Conservation (phyloP, 2,888 invertebrate species). For the Cacoxenus indagator region DNA sequence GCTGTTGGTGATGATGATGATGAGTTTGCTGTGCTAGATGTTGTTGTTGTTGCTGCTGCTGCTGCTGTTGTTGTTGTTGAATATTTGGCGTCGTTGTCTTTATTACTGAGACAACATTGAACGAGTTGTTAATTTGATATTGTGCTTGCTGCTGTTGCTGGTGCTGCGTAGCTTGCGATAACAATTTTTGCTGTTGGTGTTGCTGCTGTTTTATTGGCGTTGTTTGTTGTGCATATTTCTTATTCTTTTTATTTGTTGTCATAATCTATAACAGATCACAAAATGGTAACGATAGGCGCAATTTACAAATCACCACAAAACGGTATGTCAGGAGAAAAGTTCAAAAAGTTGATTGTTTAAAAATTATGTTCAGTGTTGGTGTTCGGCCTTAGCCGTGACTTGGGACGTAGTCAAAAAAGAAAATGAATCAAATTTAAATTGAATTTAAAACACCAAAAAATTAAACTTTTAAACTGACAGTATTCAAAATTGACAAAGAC, state of each 20-base stretch:
- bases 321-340: constrained; percentile 20
- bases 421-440: too few species aligned
- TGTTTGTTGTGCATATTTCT: constrained; percentile 56
- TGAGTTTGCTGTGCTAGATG: constrained; percentile 2
- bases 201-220: constrained; percentile 41
- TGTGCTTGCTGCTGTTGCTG: constrained; percentile 46
- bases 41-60: constrained; percentile 32
- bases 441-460: too few species aligned
- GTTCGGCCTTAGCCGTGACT: too few species aligned
- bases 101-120: constrained; percentile 56
- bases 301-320: constrained; percentile 29
- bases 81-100: constrained; percentile 43
- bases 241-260: constrained; percentile 59
- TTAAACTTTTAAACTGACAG: too few species aligned
- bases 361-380: not conserved
- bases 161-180: constrained; percentile 46
- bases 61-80: constrained; percentile 32
- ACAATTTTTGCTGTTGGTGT: too few species aligned
- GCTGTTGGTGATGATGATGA: constrained; percentile 33
- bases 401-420: too few species aligned
- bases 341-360: constrained; percentile 12
- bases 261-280: constrained; percentile 62
- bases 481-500: too few species aligned
- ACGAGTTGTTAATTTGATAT: constrained; percentile 58
- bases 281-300: constrained; percentile 31